Conservation (phyloP, 2,888 invertebrate genomes). For the Philereme transversata region DNA sequence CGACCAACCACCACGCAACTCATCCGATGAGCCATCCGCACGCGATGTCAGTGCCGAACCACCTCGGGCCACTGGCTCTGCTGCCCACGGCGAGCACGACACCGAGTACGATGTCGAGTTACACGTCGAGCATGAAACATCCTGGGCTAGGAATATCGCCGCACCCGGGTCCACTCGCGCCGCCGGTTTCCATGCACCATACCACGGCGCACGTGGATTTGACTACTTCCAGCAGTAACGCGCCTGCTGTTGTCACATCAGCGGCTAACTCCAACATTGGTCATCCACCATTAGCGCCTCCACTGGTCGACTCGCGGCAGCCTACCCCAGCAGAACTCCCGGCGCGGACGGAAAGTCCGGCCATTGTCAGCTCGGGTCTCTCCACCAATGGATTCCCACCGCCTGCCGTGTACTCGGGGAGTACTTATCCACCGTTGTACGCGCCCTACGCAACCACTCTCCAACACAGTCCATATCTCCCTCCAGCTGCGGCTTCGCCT, state of each 20-base stretch:
- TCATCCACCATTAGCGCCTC: slow-evolving; percentile 66
- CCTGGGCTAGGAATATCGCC: slow-evolving; percentile 60
- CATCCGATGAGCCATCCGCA: slow-evolving; percentile 55
- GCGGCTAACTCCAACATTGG: slow-evolving; percentile 52
- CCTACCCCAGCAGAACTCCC: slow-evolving; percentile 67
- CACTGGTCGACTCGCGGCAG: slow-evolving; percentile 69
- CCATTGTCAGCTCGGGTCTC: slow-evolving; percentile 86
- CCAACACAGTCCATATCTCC: slow-evolving; percentile 89
- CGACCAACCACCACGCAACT: slow-evolving; percentile 59
- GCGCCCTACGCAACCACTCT: slow-evolving; percentile 90
- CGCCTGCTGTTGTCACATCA: slow-evolving; percentile 56
- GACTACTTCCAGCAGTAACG: slow-evolving; percentile 31
- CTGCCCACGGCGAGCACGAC: slow-evolving; percentile 59
- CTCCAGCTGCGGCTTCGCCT: slow-evolving; percentile 86
- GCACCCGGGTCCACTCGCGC: slow-evolving; percentile 52
- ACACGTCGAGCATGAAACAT: slow-evolving; percentile 66
- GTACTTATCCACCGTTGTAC: slow-evolving; percentile 86
- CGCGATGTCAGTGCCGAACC: slow-evolving; percentile 57
- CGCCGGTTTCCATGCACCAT: slow-evolving; percentile 59
- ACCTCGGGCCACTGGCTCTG: slow-evolving; percentile 58
- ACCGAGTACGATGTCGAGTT: slow-evolving; percentile 64
- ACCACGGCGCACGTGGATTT: slow-evolving; percentile 59
- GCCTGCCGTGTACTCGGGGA: slow-evolving; percentile 88
- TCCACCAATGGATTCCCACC: slow-evolving; percentile 85
- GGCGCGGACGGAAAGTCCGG: slow-evolving; percentile 64